Conservation (phyloP, 1,140 invertebrate species). For the Hesperophylax magnus region DNA sequence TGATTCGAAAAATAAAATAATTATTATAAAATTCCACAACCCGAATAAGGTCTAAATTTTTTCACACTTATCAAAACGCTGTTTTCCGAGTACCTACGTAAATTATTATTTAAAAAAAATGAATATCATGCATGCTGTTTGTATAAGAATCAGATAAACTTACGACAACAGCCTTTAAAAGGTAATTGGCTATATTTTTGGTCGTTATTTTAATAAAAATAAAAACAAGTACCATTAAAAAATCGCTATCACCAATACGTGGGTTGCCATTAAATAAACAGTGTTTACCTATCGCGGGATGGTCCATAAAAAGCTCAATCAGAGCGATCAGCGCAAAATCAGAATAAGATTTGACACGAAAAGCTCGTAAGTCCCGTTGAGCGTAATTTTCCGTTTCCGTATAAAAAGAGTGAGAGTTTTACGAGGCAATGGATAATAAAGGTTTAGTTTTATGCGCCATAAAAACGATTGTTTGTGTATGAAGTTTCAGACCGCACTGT, state of each 20-base stretch:
- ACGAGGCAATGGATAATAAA: conserved; percentile 69
- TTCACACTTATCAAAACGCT: too few species aligned
- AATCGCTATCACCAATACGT: conserved; percentile 1
- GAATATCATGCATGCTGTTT: too few species aligned
- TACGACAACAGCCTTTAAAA: too few species aligned
- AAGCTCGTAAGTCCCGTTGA: conserved; percentile 44
- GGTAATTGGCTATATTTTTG: background rate
- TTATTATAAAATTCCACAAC: too few species aligned
- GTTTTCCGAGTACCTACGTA: too few species aligned
- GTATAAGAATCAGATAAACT: too few species aligned
- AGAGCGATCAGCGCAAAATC: conserved; percentile 43
- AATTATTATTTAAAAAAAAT: too few species aligned
- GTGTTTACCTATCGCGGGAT: conserved; percentile 17
- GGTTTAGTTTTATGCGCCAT: conserved; percentile 72
- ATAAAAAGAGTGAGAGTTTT: conserved; percentile 71
- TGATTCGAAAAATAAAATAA: too few species aligned
- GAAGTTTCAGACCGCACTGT: conserved; percentile 34
- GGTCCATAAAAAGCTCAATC: conserved; percentile 30
- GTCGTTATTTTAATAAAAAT: background rate
- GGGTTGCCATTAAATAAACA: background rate
- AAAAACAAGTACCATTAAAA: background rate
- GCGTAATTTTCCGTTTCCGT: conserved; percentile 57
- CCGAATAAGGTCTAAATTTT: too few species aligned
- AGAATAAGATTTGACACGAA: conserved; percentile 53
- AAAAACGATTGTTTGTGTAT: conserved; percentile 69